These are phyloP conservation scores for Eriocheir sinensis DNA, from an alignment of 1,140 invertebrate species.

Conservation along the genomic window DNA sequence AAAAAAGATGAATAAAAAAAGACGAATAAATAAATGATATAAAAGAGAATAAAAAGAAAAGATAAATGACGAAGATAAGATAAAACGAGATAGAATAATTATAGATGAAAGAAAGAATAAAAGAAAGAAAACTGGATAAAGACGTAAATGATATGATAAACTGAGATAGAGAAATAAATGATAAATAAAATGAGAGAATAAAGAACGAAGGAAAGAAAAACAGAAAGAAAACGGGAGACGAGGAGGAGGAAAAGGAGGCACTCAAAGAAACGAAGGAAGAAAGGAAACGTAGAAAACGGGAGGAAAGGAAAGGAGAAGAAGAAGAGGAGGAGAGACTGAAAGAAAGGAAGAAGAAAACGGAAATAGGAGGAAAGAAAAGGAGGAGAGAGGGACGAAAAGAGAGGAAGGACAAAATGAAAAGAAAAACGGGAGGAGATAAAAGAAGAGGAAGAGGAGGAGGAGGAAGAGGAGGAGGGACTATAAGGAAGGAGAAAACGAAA, in stretches of 20 bases:
- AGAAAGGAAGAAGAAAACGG: neutral
- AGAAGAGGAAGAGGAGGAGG: neutral
- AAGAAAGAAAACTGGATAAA: neutral
- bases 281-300: too few relatives aligned
- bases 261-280: too few relatives aligned
- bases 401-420: neutral
- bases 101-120: neutral
- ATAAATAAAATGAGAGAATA: neutral
- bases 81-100: too few relatives aligned
- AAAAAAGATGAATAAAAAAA: too few relatives aligned
- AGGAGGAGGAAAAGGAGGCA: neutral
- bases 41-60: too few relatives aligned
- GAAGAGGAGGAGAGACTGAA: neutral
- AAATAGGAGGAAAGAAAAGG: neutral
- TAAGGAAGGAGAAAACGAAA: too few relatives aligned
- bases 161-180: neutral
- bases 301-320: too few relatives aligned
- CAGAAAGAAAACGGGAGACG: neutral
- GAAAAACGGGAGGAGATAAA: neutral
- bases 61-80: too few relatives aligned
- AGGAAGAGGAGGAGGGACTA: neutral
- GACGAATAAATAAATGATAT: slow-evolving; percentile 35
- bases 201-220: neutral
- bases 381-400: neutral
- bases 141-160: neutral